A percentile compares a stretch with the other conserved stretches of the same genome.
These are phyloP conservation scores for Agrotis puta DNA, from an alignment of 2,888 invertebrate species.

Conservation along the genomic window DNA sequence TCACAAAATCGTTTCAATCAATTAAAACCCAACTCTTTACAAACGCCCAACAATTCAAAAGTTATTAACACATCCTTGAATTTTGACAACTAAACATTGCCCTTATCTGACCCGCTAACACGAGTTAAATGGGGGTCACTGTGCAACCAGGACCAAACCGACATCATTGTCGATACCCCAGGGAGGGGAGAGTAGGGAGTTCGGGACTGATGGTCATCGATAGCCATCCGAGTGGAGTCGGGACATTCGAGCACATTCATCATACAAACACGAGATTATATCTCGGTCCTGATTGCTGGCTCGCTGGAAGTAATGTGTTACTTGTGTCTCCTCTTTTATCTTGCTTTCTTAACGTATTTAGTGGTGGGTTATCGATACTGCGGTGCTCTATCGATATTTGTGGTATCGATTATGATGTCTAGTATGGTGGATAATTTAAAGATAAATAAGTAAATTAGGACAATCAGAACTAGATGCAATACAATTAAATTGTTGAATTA, in stretches of 20 bases:
- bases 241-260: conserved; percentile 64
- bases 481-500: too few species aligned
- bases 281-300: conserved; percentile 77
- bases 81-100: conserved; percentile 13
- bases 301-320: conserved; percentile 80
- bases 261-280: conserved; percentile 76
- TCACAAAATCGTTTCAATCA: not conserved
- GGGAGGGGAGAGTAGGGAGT: conserved; percentile 16
- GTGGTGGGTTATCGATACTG: conserved; percentile 17
- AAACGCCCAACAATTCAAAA: not conserved
- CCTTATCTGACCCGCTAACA: conserved; percentile 33
- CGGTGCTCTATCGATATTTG: conserved; percentile 16
- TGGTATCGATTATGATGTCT: not conserved
- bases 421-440: conserved; percentile 6
- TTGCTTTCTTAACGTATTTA: conserved; percentile 21
- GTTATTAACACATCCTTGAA: conserved; percentile 1
- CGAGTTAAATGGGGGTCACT: conserved; percentile 49
- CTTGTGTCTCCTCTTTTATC: conserved; percentile 73
- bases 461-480: too few species aligned
- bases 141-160: conserved; percentile 33
- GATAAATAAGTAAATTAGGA: too few species aligned
- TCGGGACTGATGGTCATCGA: conserved; percentile 23
- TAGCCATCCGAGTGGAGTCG: conserved; percentile 30
- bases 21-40: too few species aligned
- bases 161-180: conserved; percentile 34